Conservation (phyloP, 92 coral and sea anemone genomes). For the Epizoanthus scotinus region DNA sequence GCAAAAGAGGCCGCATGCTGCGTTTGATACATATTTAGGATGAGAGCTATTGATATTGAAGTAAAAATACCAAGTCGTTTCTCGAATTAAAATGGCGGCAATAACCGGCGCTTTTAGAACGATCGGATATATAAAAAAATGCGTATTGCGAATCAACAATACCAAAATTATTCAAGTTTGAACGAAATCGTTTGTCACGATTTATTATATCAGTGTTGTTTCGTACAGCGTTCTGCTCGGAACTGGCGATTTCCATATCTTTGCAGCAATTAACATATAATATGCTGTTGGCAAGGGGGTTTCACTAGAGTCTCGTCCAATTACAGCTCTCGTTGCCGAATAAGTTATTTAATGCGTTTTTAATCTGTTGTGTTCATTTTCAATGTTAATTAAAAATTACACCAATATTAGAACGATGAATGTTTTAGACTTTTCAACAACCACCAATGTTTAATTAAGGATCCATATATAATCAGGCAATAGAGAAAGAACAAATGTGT, state of each 20-base stretch:
- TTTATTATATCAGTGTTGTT: background rate
- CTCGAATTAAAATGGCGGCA: constrained; percentile 11
- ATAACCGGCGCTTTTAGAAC: constrained; percentile 1
- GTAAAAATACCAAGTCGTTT: background rate
- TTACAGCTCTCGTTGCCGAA: background rate
- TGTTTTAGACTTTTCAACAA: background rate
- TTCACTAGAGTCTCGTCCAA: constrained; percentile 19
- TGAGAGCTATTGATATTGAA: background rate
- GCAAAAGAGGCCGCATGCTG: background rate
- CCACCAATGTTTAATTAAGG: constrained; percentile 13
- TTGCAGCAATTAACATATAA: constrained; percentile 7
- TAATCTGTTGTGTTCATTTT: constrained; percentile 16
- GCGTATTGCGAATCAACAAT: constrained; percentile 4
- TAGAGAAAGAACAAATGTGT: background rate
- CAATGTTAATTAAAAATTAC: constrained; percentile 6
- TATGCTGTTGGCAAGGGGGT: background rate
- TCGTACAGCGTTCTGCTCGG: no score
- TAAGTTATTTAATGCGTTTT: background rate
- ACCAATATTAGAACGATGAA: constrained; percentile 2
- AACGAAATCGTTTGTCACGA: background rate
- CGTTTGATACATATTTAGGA: constrained; percentile 1
- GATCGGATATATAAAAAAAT: constrained; percentile 10
- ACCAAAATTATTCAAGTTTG: background rate
- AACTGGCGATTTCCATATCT: constrained; percentile 1
- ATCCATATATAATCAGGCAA: constrained; percentile 13